A percentile compares a stretch with the other conserved stretches of the same genome.
Conservation (phyloP, 2,888 invertebrate genomes). For the Pyrrhosoma nymphula region DNA sequence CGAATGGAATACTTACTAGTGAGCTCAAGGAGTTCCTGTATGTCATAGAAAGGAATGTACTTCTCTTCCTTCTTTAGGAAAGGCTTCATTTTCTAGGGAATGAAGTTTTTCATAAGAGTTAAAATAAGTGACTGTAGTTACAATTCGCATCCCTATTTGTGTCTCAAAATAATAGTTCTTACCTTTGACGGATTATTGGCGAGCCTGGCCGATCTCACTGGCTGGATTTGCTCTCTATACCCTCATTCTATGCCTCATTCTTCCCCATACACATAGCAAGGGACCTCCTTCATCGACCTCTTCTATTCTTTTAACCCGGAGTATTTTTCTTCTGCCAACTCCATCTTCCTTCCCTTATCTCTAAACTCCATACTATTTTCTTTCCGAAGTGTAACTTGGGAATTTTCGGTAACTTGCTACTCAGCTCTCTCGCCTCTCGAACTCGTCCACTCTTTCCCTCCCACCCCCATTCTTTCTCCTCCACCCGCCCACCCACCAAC, state of each 20-base stretch:
- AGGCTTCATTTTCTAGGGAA: too few relatives aligned
- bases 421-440: not conserved
- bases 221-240: not conserved
- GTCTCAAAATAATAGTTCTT: too few relatives aligned
- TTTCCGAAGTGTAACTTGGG: not conserved
- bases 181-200: not conserved
- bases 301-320: not conserved
- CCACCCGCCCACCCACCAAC: not conserved
- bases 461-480: not conserved
- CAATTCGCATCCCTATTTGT: too few relatives aligned
- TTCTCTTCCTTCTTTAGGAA: too few relatives aligned
- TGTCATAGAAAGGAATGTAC: too few relatives aligned
- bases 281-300: not conserved
- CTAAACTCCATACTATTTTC: constrained; percentile 1
- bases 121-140: too few relatives aligned
- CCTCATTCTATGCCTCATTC: not conserved
- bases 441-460: not conserved
- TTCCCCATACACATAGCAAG: not conserved
- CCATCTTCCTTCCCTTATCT: not conserved
- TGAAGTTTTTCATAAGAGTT: too few relatives aligned
- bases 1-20: too few relatives aligned
- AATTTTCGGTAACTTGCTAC: not conserved
- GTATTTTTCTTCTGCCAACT: constrained; percentile 17
- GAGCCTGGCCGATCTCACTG: not conserved
- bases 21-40: too few relatives aligned